A percentile compares a stretch with the other conserved stretches of the same genome.
These are phyloP conservation scores for Prorops nasuta DNA, from an alignment of 1,140 invertebrate genomes.

Conservation along the genomic window DNA sequence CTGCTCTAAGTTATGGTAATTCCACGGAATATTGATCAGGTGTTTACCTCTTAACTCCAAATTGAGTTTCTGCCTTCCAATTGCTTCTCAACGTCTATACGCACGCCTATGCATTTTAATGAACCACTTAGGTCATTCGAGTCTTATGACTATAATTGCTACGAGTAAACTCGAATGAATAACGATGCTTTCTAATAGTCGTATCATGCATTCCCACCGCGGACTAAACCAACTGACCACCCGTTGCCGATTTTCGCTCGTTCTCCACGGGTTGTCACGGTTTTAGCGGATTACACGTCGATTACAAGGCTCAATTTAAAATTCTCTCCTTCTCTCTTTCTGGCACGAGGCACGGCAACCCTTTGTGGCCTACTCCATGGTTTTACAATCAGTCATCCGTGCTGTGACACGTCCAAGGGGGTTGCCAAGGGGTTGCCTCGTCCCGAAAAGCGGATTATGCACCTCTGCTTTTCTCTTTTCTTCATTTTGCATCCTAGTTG, in stretches of 20 bases:
- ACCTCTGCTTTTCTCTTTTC: conserved; percentile 22
- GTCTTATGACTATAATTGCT: too few species aligned
- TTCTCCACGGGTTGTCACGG: conserved; percentile 45
- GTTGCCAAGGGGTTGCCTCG: conserved; percentile 37
- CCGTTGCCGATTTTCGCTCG: conserved; percentile 16
- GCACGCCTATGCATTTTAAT: too few species aligned
- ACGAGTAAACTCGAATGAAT: too few species aligned
- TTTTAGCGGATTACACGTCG: conserved; percentile 57
- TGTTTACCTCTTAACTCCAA: conserved; percentile 22
- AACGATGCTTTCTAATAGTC: too few species aligned
- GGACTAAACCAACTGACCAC: conserved; percentile 27
- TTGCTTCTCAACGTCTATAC: too few species aligned
- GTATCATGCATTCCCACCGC: conserved; percentile 7
- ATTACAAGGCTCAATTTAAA: conserved; percentile 57
- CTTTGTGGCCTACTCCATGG: conserved; percentile 54
- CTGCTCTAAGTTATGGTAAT: conserved; percentile 37
- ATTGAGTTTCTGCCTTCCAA: too few species aligned
- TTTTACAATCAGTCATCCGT: conserved; percentile 59
- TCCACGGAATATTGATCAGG: conserved; percentile 35
- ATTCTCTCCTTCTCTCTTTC: conserved; percentile 22
- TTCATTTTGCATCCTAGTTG: conserved; percentile 21
- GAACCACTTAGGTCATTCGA: too few species aligned
- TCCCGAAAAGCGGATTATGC: conserved; percentile 54
- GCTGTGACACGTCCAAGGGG: conserved; percentile 55
- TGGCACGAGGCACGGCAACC: too few species aligned